Percentiles rank a stretch among this genome's conserved stretches.
Conservation (phyloP, 1,140 invertebrate species). For the Platyura marginata region DNA sequence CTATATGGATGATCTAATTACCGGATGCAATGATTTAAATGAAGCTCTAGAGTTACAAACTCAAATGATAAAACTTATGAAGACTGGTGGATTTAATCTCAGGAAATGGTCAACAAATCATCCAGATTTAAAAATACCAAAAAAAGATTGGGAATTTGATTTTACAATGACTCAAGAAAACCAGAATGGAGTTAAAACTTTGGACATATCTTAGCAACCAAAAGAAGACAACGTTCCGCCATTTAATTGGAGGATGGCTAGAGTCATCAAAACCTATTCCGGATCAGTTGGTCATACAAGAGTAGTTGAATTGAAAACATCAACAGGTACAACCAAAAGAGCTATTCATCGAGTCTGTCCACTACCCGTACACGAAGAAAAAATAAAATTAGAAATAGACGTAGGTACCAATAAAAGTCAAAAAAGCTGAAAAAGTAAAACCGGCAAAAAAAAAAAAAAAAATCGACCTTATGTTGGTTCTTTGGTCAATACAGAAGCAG, state of each 20-base stretch:
- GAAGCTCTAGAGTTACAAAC: constrained; percentile 12
- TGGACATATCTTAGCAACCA: constrained; percentile 10
- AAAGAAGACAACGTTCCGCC: constrained; percentile 12
- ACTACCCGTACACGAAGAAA: not conserved
- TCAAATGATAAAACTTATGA: constrained; percentile 9
- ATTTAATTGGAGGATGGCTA: constrained; percentile 9
- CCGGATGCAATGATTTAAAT: constrained; percentile 14
- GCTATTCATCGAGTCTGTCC: not conserved
- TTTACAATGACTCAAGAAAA: not conserved
- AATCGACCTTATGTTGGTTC: too few species aligned
- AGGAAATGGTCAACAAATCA: constrained; percentile 18
- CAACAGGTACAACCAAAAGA: not conserved
- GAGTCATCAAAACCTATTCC: constrained; percentile 7
- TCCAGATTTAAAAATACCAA: not conserved
- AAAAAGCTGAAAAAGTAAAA: too few species aligned
- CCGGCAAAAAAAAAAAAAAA: not conserved
- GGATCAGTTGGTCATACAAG: constrained; percentile 5
- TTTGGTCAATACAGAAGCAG: not conserved
- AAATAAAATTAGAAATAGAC: too few species aligned
- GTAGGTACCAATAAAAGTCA: too few species aligned
- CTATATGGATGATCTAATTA: constrained; percentile 26
- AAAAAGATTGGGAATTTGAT: not conserved
- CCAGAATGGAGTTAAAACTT: constrained; percentile 2
- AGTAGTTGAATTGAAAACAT: constrained; percentile 5
- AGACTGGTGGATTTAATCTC: constrained; percentile 12